Base-by-base conservation (phyloP, 2,797 vertebrate genomes). In the Melanotaenia parkinsoni region DNA sequence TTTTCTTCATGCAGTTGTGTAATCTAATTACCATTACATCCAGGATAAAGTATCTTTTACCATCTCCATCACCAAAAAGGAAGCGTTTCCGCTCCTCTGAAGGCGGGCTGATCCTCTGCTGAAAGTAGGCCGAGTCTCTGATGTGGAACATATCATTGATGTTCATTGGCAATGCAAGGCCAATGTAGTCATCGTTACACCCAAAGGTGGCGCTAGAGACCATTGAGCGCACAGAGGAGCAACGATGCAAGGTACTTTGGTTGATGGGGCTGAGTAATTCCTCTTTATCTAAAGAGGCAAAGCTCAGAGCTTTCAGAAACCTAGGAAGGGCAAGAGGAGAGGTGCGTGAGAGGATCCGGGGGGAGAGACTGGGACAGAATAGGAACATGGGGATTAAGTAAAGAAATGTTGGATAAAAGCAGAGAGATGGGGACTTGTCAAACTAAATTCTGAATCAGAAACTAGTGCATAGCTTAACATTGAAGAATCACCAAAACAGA, bases 271-370 rank as follows among this genome's bases (percentile, higher is more conserved):
- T 99, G 83, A 99, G 93, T 9, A 99, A 94, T 60, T 99, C 98
- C 93, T 99, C 98, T 92, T 98, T 99, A 91, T 99, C 98, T 91
- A 99, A 93, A 0, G 98, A 99, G 65, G 97, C 98, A 12, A 99
- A 99, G 92, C 98, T 99, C 91, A 99, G 94, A 77, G 98, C 97
- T 95, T 99, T 99, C 92, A 99, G 95, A 83, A 99, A 99, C 94
- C 98, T 99, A 92, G 74, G 84, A 70, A 88, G 83, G 83, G 80
- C 74, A 62, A 92, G 68, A 90, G 83, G 88, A 92, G 84, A 91
- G 86, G 88, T 70, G 56, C 67, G 60, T 87, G 88, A 91, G 80
- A 91, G 83, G 88, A 87, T 80, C 72, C 63, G 81, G 81, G 89
- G 86, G 66, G 90, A 88, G 84, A 89, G 88, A 60, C 84, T 88